Conservation (phyloP, 2,113 vertebrate species). For the Enhydra lutris region DNA sequence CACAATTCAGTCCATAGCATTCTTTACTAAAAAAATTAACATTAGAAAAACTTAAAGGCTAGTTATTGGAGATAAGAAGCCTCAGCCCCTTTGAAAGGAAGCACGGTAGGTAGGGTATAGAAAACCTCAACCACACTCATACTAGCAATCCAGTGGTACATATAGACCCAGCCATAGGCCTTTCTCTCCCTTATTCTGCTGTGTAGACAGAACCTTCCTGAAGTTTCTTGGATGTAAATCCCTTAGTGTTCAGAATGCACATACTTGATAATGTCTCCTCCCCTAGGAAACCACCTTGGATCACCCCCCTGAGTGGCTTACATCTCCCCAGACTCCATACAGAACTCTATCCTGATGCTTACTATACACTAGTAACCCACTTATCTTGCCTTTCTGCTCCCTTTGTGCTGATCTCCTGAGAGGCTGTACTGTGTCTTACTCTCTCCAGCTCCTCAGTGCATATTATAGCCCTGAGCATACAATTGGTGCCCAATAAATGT, state of each 20-base stretch:
- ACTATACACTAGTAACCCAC: fast-evolving
- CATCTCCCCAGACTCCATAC: background rate
- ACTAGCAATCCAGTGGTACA: background rate
- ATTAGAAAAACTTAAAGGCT: background rate
- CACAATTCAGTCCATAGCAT: background rate
- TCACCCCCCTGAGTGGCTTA: no score
- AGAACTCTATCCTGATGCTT: background rate
- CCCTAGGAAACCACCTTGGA: background rate
- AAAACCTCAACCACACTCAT: background rate
- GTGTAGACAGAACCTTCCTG: background rate
- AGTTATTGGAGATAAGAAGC: background rate
- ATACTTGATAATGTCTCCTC: background rate
- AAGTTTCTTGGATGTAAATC: background rate
- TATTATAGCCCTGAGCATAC: background rate
- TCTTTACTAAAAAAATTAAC: background rate
- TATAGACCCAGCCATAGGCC: no score
- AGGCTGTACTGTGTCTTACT: background rate
- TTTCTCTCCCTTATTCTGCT: background rate
- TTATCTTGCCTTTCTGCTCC: background rate
- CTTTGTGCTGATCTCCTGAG: background rate
- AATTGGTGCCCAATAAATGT: background rate
- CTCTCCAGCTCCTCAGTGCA: background rate
- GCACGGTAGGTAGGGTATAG: fast-evolving
- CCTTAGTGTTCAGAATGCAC: background rate
- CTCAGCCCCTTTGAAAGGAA: background rate